Percentiles rank a stretch among this genome's conserved stretches.
Evolutionary conservation across 2,113 vertebrate genomes (phyloP).

Genomic region (Hemiscyllium ocellatum): DNA sequence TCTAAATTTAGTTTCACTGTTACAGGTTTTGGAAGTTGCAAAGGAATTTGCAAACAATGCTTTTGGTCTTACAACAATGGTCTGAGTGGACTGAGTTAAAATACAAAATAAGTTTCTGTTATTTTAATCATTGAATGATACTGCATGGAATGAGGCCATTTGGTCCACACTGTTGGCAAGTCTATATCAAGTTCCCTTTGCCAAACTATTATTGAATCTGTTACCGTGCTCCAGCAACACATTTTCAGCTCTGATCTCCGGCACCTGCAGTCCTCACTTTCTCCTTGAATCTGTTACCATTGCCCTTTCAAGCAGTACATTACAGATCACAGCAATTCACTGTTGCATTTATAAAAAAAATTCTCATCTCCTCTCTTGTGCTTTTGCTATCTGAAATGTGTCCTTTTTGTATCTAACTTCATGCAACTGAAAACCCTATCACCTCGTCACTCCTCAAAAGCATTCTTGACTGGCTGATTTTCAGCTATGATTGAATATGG

Average conservation of each 20-base stretch:
- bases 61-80: too few relatives aligned
- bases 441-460: background rate
- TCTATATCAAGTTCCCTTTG: background rate
- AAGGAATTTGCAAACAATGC: background rate
- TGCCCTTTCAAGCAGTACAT: background rate
- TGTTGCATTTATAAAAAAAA: background rate
- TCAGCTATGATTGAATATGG: background rate
- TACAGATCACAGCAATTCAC: background rate
- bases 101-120: background rate
- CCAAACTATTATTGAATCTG: background rate
- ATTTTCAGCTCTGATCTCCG: too few relatives aligned
- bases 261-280: too few relatives aligned
- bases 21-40: background rate
- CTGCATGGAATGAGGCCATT: background rate
- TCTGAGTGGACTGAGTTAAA: too few relatives aligned
- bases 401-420: background rate
- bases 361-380: background rate
- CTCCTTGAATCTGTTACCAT: background rate
- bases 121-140: background rate
- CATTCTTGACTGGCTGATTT: background rate
- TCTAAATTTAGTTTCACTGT: background rate
- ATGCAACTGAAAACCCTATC: background rate
- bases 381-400: background rate
- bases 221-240: too few relatives aligned
- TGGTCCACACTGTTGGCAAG: background rate